Conservation (phyloP, 2,113 vertebrate species). For the Cyrtonyx montezumae region DNA sequence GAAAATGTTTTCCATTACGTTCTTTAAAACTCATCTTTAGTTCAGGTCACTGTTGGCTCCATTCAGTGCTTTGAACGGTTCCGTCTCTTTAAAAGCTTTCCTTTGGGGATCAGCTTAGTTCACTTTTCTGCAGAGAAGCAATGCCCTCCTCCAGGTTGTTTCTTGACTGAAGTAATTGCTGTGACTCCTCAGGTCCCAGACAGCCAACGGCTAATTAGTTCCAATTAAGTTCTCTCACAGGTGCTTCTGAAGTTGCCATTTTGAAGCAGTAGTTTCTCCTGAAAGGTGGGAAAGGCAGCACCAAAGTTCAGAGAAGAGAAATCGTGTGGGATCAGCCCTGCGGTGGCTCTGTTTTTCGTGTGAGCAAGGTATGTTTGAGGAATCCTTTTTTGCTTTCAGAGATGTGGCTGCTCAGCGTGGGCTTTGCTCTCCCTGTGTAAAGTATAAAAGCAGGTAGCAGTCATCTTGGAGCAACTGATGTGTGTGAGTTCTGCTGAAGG, state of each 20-base stretch:
- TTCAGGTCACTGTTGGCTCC: background rate
- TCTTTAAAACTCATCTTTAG: background rate
- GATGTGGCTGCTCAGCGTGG: background rate
- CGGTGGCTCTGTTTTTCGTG: background rate
- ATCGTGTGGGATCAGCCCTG: background rate
- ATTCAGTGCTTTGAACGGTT: background rate
- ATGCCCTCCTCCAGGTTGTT: constrained; percentile 45
- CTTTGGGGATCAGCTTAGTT: background rate
- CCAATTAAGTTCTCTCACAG: constrained; percentile 60
- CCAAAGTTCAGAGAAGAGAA: background rate
- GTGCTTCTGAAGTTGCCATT: constrained; percentile 27
- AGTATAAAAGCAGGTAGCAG: background rate
- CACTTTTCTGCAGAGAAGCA: constrained; percentile 28
- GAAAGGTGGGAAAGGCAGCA: background rate
- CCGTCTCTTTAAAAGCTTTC: constrained; percentile 32
- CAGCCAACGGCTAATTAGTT: constrained; percentile 63
- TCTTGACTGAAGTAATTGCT: constrained; percentile 55
- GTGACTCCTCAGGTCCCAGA: constrained; percentile 55
- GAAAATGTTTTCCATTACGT: background rate
- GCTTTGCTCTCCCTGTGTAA: background rate
- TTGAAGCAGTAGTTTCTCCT: constrained; percentile 28
- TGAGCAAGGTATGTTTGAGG: background rate
- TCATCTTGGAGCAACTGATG: background rate
- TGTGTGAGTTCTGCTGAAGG: background rate
- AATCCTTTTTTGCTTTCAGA: background rate